Evolutionary conservation across 2,113 vertebrate genomes (phyloP).

Genomic region (Mungos mungo): DNA sequence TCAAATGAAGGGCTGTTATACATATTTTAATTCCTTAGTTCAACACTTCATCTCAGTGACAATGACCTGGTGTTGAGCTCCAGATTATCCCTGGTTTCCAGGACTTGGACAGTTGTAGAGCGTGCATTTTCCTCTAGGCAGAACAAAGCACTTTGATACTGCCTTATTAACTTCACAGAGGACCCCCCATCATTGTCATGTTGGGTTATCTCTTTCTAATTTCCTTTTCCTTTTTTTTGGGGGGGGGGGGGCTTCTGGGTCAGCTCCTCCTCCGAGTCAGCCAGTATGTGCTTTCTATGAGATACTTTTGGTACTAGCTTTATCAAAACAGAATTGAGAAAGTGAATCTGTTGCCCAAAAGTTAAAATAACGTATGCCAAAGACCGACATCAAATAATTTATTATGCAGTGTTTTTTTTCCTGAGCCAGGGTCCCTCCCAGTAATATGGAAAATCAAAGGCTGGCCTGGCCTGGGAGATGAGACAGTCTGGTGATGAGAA

Average conservation of each 20-base stretch:
- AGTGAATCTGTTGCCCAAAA: background rate
- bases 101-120: background rate
- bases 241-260: background rate
- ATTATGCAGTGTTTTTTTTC: background rate
- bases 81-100: background rate
- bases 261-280: background rate
- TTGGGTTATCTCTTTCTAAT: background rate
- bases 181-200: background rate
- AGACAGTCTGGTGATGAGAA: background rate
- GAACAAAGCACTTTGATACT: background rate
- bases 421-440: background rate
- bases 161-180: background rate
- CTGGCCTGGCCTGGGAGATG: background rate
- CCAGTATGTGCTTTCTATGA: background rate
- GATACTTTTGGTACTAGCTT: background rate
- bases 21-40: background rate
- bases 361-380: background rate
- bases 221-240: background rate
- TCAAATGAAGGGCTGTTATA: background rate
- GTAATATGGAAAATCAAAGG: background rate
- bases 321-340: constrained; percentile 27
- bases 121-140: background rate
- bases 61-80: background rate
- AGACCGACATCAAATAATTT: background rate
- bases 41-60: background rate